Conservation (phyloP, 2,113 vertebrate species). For the Takifugu bimaculatus region DNA sequence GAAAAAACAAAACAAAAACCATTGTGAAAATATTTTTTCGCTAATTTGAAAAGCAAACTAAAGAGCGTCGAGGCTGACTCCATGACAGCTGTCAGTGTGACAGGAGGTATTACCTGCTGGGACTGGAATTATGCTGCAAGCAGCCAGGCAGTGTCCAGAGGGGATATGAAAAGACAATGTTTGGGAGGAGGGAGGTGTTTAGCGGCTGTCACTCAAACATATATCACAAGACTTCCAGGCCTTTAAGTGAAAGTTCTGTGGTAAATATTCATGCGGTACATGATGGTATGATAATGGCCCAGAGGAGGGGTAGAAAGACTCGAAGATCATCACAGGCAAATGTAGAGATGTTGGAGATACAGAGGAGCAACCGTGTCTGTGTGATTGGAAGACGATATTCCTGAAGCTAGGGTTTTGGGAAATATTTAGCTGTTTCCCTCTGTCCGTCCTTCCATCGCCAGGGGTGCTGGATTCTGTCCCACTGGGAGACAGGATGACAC, state of each 20-base stretch:
- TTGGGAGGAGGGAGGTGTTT: conserved; percentile 32
- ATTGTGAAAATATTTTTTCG: conserved; percentile 47
- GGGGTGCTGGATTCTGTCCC: too few relatives aligned
- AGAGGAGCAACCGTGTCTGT: too few relatives aligned
- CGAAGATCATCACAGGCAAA: neutral
- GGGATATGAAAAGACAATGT: conserved; percentile 60
- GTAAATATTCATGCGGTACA: conserved; percentile 47
- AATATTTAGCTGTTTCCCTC: too few relatives aligned
- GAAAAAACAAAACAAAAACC: conserved; percentile 54
- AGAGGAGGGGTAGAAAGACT: conserved; percentile 11
- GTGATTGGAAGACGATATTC: too few relatives aligned
- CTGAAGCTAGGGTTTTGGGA: too few relatives aligned
- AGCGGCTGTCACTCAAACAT: conserved; percentile 63
- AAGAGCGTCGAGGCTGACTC: conserved; percentile 60
- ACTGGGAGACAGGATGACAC: too few relatives aligned
- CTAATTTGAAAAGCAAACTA: conserved; percentile 64
- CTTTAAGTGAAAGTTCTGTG: conserved; percentile 37
- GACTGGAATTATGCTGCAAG: conserved; percentile 71
- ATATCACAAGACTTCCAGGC: conserved; percentile 39
- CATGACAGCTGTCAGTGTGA: conserved; percentile 69
- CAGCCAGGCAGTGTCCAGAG: conserved; percentile 70
- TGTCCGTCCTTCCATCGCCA: too few relatives aligned
- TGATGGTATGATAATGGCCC: neutral
- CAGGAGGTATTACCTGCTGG: conserved; percentile 70
- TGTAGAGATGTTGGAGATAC: too few relatives aligned